phyloP scores from a whole-genome alignment of 2,113 vertebrate genomes.

The Tachycineta bicolor region DNA sequence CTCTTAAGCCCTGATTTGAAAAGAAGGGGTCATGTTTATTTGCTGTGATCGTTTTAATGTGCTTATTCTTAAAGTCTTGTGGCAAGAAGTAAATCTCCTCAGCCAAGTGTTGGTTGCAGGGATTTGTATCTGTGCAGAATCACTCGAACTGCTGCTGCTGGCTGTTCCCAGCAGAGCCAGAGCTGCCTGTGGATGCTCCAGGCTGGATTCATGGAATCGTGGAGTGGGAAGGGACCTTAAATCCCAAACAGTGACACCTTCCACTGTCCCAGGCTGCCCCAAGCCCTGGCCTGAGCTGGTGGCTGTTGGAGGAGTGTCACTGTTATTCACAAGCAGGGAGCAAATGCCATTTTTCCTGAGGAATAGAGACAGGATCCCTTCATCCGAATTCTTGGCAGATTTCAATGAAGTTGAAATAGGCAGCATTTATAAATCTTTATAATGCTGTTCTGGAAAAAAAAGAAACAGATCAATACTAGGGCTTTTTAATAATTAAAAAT shows the following conservation, averaged over 20 bases:
- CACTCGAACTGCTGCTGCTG: not conserved
- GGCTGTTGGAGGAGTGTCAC: not conserved
- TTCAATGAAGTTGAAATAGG: not conserved
- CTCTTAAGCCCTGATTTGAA: constrained; percentile 6
- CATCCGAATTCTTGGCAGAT: constrained; percentile 45
- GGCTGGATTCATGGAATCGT: not conserved
- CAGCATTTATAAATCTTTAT: constrained; percentile 56
- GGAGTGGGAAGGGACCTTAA: not conserved
- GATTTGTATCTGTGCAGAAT: constrained; percentile 22
- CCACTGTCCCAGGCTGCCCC: not conserved
- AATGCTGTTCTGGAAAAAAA: constrained; percentile 63
- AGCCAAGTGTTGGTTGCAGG: not conserved
- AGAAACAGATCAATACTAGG: constrained; percentile 59
- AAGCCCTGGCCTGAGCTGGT: not conserved
- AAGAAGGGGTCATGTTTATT: not conserved
- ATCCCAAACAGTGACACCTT: not conserved
- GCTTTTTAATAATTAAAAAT: constrained; percentile 80
- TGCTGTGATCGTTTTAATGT: constrained; percentile 35
- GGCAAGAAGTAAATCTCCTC: constrained; percentile 43
- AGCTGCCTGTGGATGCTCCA: not conserved
- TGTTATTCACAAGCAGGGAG: not conserved
- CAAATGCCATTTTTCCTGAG: not conserved
- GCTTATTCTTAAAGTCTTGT: constrained; percentile 50
- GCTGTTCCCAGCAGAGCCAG: not conserved
- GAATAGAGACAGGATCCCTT: not conserved